Percentiles rank a stretch among this genome's conserved stretches.
phyloP scores from a whole-genome alignment of 2,888 invertebrate species.

The Branchellion lobata region DNA sequence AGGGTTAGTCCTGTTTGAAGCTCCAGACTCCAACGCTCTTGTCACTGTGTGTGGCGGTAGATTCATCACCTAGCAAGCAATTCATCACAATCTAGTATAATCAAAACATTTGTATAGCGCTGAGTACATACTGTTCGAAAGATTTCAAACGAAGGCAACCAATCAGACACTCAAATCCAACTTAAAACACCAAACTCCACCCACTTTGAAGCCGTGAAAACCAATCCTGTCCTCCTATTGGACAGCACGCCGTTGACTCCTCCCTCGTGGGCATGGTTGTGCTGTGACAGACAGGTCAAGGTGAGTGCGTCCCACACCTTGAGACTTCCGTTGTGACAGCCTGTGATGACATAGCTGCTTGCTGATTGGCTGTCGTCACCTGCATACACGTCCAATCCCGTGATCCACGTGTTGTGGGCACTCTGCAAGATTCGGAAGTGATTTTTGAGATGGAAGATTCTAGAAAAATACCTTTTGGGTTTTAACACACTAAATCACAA shows the following conservation, averaged over 20 bases:
- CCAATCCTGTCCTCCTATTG: neutral
- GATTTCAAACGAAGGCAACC: too few species aligned
- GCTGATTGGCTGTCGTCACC: neutral
- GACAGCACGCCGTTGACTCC: slow-evolving; percentile 17
- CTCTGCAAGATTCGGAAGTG: too few species aligned
- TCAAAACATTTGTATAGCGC: neutral
- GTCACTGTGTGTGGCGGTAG: neutral
- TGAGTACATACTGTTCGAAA: neutral
- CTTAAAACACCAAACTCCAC: neutral
- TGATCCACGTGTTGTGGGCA: slow-evolving; percentile 32
- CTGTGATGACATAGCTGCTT: neutral
- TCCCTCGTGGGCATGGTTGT: slow-evolving; percentile 10
- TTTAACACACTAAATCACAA: too few species aligned
- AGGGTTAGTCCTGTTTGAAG: too few species aligned
- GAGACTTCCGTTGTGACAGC: slow-evolving; percentile 18
- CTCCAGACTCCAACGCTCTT: slow-evolving; percentile 22
- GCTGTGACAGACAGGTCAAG: neutral
- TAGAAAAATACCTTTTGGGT: too few species aligned
- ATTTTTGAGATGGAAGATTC: too few species aligned
- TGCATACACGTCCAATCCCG: neutral
- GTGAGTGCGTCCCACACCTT: neutral
- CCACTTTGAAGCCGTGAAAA: slow-evolving; percentile 38
- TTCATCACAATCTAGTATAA: neutral
- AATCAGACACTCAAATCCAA: too few species aligned
- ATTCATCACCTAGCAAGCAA: neutral